Conservation (phyloP, 2,113 vertebrate species). For the Scartelaos histophorus region DNA sequence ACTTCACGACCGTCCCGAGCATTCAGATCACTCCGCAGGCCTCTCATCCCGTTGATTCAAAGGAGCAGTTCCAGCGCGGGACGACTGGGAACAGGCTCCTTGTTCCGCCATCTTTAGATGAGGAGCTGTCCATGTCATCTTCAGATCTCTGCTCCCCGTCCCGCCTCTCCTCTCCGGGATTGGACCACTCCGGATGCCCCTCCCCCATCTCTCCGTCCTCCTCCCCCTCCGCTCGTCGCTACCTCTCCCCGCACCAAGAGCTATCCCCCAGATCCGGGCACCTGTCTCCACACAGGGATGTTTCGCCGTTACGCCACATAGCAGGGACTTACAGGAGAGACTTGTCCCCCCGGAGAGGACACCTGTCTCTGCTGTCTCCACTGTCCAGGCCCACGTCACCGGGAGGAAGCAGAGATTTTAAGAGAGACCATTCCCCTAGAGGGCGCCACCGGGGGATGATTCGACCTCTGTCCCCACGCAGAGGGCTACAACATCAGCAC, state of each 20-base stretch:
- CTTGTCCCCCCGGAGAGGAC: slow-evolving; percentile 85
- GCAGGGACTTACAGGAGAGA: slow-evolving; percentile 79
- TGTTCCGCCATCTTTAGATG: slow-evolving; percentile 82
- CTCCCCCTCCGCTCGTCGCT: slow-evolving; percentile 85
- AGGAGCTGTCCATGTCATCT: slow-evolving; percentile 82
- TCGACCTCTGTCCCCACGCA: slow-evolving; percentile 86
- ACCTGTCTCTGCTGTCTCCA: slow-evolving; percentile 70
- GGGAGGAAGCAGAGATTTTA: slow-evolving; percentile 77
- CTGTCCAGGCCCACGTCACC: slow-evolving; percentile 83
- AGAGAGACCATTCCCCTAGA: slow-evolving; percentile 89
- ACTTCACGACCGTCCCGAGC: slow-evolving; percentile 92
- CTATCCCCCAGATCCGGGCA: slow-evolving; percentile 80
- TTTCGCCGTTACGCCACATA: slow-evolving; percentile 80
- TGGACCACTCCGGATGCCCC: slow-evolving; percentile 83
- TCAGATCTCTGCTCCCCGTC: slow-evolving; percentile 81
- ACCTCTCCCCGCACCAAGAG: slow-evolving; percentile 88
- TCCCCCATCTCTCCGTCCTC: slow-evolving; percentile 86
- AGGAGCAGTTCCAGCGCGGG: slow-evolving; percentile 83
- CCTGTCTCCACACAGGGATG: slow-evolving; percentile 68
- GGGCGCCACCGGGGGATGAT: slow-evolving; percentile 86
- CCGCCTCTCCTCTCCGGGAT: slow-evolving; percentile 85
- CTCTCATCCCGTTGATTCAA: slow-evolving; percentile 75
- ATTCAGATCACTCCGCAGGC: slow-evolving; percentile 93
- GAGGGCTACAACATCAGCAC: slow-evolving; percentile 82
- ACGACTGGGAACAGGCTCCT: slow-evolving; percentile 82